Percentiles rank a stretch among this genome's conserved stretches.
Evolutionary conservation across 2,797 vertebrate genomes (phyloP).

Genomic region (Merluccius polli): DNA sequence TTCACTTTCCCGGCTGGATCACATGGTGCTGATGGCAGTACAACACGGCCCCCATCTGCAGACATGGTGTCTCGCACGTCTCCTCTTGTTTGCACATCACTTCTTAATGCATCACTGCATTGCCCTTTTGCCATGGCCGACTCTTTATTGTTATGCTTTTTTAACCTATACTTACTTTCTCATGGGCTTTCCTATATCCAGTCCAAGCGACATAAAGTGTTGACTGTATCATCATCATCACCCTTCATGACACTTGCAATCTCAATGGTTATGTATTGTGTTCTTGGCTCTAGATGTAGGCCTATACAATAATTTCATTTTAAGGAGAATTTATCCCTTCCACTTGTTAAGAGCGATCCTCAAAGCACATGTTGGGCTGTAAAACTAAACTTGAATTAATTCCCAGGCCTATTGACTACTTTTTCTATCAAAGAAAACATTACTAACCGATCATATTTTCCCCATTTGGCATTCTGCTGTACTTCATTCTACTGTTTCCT

Average conservation of each 20-base stretch:
- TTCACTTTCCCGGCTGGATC: constrained; percentile 48
- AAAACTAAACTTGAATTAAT: too few relatives aligned
- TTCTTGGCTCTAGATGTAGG: neutral
- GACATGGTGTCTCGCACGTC: constrained; percentile 49
- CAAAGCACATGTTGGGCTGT: neutral
- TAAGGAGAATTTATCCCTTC: neutral
- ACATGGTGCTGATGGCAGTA: constrained; percentile 65
- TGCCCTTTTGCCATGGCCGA: constrained; percentile 24
- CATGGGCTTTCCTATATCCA: constrained; percentile 1
- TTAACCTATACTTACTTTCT: constrained; percentile 10
- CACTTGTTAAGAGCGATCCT: neutral
- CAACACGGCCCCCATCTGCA: constrained; percentile 53
- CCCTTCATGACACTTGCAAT: neutral
- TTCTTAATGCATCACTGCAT: constrained; percentile 41
- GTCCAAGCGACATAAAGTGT: neutral
- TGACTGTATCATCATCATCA: neutral
- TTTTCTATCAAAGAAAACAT: too few relatives aligned
- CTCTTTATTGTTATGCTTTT: too few relatives aligned
- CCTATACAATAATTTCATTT: neutral
- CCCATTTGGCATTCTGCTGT: neutral
- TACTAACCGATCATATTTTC: too few relatives aligned
- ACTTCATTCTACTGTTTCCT: neutral
- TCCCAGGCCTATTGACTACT: neutral
- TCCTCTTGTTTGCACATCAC: constrained; percentile 50
- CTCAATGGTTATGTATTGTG: neutral